Percentiles rank a stretch among this genome's conserved stretches.
These are phyloP conservation scores for Eilema depressum DNA, from an alignment of 2,888 invertebrate species.

Conservation along the genomic window DNA sequence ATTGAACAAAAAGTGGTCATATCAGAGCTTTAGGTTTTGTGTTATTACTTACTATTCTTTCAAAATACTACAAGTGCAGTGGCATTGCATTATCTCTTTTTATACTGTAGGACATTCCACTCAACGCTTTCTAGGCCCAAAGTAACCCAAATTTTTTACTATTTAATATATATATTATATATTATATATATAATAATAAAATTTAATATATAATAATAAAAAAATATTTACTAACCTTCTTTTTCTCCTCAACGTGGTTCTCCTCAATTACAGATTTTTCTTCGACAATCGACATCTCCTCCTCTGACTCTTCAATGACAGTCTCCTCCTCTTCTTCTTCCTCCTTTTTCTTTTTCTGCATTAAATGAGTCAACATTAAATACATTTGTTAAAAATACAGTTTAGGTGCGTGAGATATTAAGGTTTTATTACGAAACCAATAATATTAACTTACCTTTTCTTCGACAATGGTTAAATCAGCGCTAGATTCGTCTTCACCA, in stretches of 20 bases:
- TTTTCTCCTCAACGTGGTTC: conserved; percentile 83
- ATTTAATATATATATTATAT: too few species aligned
- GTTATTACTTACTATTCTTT: neutral
- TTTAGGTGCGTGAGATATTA: neutral
- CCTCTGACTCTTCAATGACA: conserved; percentile 82
- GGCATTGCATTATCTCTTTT: neutral
- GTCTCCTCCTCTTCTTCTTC: conserved; percentile 79
- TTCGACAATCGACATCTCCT: conserved; percentile 83
- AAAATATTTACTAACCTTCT: conserved; percentile 61
- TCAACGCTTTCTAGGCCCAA: too few species aligned
- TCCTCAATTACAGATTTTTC: conserved; percentile 82
- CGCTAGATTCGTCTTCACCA: conserved; percentile 95
- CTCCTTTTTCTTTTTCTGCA: conserved; percentile 85
- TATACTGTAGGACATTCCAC: too few species aligned
- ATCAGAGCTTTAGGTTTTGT: neutral
- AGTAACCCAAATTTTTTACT: too few species aligned
- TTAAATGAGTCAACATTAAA: conserved; percentile 9
- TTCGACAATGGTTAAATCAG: conserved; percentile 92
- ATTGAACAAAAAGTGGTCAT: neutral
- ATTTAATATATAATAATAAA: too few species aligned
- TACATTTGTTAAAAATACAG: neutral
- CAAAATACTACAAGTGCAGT: neutral
- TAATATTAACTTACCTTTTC: conserved; percentile 77
- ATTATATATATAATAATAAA: too few species aligned
- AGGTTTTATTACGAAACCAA: neutral